Conservation (phyloP, 2,113 vertebrate species). For the Rhinopomastus cyanomelas region DNA sequence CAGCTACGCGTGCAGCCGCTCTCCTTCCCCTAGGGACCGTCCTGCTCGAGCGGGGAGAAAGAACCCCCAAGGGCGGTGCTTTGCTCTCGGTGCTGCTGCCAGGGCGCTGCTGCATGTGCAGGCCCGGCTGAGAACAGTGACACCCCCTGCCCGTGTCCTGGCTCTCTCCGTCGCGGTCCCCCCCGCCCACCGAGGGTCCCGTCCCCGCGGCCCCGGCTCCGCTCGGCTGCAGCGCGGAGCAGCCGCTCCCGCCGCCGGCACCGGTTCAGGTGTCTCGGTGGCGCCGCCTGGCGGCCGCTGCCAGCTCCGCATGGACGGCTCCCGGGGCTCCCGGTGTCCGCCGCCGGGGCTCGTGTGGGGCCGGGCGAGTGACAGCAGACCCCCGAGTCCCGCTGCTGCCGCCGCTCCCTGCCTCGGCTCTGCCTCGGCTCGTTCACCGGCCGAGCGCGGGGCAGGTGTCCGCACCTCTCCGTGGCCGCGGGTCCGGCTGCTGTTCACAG, state of each 20-base stretch:
- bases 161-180: no score
- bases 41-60: fast-evolving
- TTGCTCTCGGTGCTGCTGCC: fast-evolving
- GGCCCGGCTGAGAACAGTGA: no score
- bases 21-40: fast-evolving
- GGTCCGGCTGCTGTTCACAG: background rate
- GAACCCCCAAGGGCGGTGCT: fast-evolving
- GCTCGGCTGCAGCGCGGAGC: no score
- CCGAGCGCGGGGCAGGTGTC: background rate
- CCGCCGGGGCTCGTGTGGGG: background rate
- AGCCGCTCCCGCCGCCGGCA: background rate
- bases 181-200: no score
- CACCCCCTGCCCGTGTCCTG: no score
- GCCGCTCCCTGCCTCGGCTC: background rate
- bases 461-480: background rate
- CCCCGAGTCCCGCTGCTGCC: background rate
- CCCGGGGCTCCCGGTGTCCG: no score
- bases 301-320: background rate
- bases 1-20: no score
- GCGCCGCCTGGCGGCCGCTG: background rate
- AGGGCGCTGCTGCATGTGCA: no score
- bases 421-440: background rate
- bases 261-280: no score
- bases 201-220: background rate
- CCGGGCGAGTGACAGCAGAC: background rate